Conservation (phyloP, 2,888 invertebrate species). For the Notocelia uddmanniana region DNA sequence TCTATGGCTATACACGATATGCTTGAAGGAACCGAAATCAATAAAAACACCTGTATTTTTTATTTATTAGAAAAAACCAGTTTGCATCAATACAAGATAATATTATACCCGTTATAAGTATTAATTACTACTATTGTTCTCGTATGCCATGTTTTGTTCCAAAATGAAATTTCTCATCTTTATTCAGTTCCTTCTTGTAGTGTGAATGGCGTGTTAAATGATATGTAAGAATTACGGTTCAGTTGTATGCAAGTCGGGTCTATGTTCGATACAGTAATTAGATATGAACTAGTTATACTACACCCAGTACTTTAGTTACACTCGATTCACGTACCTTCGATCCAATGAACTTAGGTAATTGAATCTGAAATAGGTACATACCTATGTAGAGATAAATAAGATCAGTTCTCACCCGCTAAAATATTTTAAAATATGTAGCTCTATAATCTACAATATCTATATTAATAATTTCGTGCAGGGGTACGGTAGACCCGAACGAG, state of each 20-base stretch:
- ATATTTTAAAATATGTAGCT: background rate
- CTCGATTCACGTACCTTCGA: constrained; percentile 10
- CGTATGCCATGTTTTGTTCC: constrained; percentile 19
- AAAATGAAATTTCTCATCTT: constrained; percentile 29
- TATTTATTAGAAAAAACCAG: too few species aligned
- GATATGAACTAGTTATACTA: constrained; percentile 40
- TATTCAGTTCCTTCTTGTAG: constrained; percentile 27
- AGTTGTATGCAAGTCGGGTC: constrained; percentile 57
- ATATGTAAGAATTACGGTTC: constrained; percentile 53
- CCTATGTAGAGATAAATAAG: too few species aligned
- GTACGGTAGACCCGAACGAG: too few species aligned
- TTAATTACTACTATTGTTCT: constrained; percentile 18
- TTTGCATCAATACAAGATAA: too few species aligned
- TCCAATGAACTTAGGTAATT: constrained; percentile 14
- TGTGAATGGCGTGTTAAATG: constrained; percentile 37
- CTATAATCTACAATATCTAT: constrained; percentile 3
- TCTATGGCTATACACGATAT: too few species aligned
- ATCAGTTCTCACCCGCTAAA: too few species aligned
- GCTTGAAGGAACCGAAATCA: too few species aligned
- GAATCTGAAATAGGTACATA: background rate
- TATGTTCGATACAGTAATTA: constrained; percentile 62
- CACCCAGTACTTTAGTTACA: constrained; percentile 18
- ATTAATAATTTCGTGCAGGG: too few species aligned
- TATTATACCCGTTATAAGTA: too few species aligned
- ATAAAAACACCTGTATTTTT: too few species aligned